A percentile compares a stretch with the other conserved stretches of the same genome.
phyloP scores from a whole-genome alignment of 2,113 vertebrate species.

The Callospermophilus lateralis region DNA sequence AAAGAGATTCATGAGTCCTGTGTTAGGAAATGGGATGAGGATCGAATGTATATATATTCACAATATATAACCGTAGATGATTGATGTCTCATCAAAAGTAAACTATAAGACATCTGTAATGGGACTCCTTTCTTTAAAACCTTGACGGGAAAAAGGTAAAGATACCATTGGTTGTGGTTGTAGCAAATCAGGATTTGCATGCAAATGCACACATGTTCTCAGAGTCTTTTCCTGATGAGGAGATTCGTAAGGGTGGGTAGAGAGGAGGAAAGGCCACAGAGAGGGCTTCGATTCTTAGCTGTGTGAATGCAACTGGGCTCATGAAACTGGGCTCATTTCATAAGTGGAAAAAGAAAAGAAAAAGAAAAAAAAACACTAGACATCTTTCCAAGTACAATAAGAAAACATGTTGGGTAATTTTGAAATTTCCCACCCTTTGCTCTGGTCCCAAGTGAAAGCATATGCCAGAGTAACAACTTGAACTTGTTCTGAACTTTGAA shows the following conservation, averaged over 20 bases:
- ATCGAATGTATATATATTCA: not conserved
- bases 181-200: not conserved
- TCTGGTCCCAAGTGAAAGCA: slow-evolving; percentile 75
- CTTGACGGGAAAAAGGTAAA: not conserved
- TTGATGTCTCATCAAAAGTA: not conserved
- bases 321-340: slow-evolving; percentile 58
- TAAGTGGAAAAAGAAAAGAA: slow-evolving; percentile 63
- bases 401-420: slow-evolving; percentile 83
- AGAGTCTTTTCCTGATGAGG: not conserved
- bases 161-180: not conserved
- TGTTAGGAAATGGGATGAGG: not conserved
- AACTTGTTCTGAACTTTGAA: slow-evolving; percentile 75
- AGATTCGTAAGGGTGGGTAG: not conserved
- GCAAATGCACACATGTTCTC: not conserved
- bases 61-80: not conserved
- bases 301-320: slow-evolving; percentile 42
- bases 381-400: slow-evolving; percentile 78
- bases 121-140: not conserved
- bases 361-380: slow-evolving; percentile 64
- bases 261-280: not conserved
- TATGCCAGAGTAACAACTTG: slow-evolving; percentile 68
- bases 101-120: not conserved
- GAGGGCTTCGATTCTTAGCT: slow-evolving; percentile 40
- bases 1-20: not conserved
- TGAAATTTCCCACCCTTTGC: slow-evolving; percentile 80